Conservation (phyloP, 2,888 invertebrate genomes). For the Alcis repandata region DNA sequence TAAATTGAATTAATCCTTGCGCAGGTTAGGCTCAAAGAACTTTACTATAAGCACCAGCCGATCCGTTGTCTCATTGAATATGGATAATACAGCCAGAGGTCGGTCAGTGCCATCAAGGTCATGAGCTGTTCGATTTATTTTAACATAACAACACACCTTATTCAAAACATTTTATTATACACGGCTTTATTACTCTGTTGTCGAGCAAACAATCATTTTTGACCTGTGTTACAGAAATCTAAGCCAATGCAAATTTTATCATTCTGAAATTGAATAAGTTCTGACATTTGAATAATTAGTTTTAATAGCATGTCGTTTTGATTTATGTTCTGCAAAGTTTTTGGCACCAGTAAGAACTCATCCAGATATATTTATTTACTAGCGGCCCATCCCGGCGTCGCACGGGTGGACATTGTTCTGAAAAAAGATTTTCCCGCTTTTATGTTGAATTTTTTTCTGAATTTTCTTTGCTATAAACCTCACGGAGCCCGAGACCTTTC, state of each 20-base stretch:
- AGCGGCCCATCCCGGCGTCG: too few relatives aligned
- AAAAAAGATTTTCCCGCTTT: too few relatives aligned
- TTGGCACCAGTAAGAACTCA: not conserved
- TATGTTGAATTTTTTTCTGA: too few relatives aligned
- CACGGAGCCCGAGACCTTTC: too few relatives aligned
- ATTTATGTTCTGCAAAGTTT: not conserved
- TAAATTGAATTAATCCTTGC: too few relatives aligned
- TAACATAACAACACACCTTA: constrained; percentile 24
- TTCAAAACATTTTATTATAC: constrained; percentile 21
- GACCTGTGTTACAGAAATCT: constrained; percentile 7
- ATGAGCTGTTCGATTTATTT: constrained; percentile 49
- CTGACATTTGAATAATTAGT: too few relatives aligned
- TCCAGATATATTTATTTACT: not conserved
- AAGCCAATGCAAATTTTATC: not conserved
- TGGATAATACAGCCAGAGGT: constrained; percentile 68
- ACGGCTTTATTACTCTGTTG: constrained; percentile 11
- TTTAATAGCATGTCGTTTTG: not conserved
- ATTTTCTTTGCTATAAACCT: too few relatives aligned
- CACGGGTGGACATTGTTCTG: too few relatives aligned
- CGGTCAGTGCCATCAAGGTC: constrained; percentile 77
- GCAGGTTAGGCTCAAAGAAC: constrained; percentile 9
- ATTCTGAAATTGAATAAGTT: not conserved
- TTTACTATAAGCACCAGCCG: constrained; percentile 10
- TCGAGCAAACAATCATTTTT: constrained; percentile 10
- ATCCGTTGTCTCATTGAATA: constrained; percentile 67